Evolutionary conservation across 2,113 vertebrate genomes (phyloP).

Genomic region (Thermophis baileyi): DNA sequence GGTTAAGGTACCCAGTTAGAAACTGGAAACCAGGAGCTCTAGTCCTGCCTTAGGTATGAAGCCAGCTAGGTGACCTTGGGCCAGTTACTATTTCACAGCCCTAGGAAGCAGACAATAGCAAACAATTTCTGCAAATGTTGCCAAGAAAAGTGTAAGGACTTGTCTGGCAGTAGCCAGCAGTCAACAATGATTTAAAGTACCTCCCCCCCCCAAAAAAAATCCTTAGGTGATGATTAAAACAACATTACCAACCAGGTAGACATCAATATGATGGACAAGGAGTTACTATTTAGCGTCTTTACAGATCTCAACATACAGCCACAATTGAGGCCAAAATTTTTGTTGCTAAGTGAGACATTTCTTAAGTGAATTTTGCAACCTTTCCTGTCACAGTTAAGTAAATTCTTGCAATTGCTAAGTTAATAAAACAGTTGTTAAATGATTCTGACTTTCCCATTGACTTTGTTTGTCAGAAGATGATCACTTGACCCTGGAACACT

Average conservation of each 20-base stretch:
- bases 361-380: no score
- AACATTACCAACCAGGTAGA: neutral
- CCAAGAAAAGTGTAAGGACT: neutral
- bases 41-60: neutral
- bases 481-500: no score
- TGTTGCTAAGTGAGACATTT: no score
- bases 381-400: no score
- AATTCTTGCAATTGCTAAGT: no score
- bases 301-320: no score
- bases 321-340: no score
- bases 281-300: neutral
- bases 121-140: neutral
- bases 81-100: neutral
- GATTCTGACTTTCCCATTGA: no score
- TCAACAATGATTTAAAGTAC: neutral
- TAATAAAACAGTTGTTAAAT: no score
- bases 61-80: neutral
- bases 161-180: no score
- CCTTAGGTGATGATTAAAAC: neutral
- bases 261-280: neutral
- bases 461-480: no score
- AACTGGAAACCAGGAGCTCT: neutral
- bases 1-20: neutral
- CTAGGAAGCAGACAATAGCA: neutral
- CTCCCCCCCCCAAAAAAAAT: no score